These are phyloP conservation scores for Dexiosoma caninum DNA, from an alignment of 2,888 invertebrate genomes.

Conservation along the genomic window DNA sequence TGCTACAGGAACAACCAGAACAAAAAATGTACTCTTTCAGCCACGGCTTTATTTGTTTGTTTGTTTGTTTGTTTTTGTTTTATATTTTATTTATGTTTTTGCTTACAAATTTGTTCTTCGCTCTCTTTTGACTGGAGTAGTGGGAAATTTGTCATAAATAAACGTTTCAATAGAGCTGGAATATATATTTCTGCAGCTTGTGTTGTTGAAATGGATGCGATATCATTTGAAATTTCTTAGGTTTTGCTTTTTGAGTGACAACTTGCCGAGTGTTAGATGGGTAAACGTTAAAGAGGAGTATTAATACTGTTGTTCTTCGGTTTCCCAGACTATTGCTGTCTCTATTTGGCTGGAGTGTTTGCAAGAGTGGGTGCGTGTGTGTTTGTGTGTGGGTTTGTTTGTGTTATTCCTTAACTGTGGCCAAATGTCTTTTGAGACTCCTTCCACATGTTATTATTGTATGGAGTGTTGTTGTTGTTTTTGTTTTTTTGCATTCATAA, in stretches of 20 bases:
- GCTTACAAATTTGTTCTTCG: neutral
- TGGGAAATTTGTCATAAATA: neutral
- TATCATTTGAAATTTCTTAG: conserved; percentile 26
- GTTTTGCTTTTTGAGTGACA: conserved; percentile 54
- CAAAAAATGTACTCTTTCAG: conserved; percentile 33
- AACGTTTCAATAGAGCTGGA: conserved; percentile 24
- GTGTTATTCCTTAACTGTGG: conserved; percentile 35
- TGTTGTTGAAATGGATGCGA: conserved; percentile 14
- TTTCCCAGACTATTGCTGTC: conserved; percentile 43
- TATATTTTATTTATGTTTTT: neutral
- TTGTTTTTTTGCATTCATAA: conserved; percentile 47
- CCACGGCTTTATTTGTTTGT: conserved; percentile 53
- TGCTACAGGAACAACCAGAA: neutral
- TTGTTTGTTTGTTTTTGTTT: too few species aligned
- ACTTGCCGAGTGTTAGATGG: conserved; percentile 13
- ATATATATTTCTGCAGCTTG: conserved; percentile 1
- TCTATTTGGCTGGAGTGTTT: conserved; percentile 34
- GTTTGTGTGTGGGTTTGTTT: neutral
- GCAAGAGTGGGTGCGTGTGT: neutral
- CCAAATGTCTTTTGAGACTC: conserved; percentile 46
- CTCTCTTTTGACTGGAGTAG: conserved; percentile 4
- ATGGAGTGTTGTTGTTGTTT: neutral
- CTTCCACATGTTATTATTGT: conserved; percentile 26
- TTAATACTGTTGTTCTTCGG: neutral
- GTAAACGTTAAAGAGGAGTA: conserved; percentile 19